These are phyloP conservation scores for Notocelia uddmanniana DNA, from an alignment of 2,888 invertebrate genomes.

Conservation along the genomic window DNA sequence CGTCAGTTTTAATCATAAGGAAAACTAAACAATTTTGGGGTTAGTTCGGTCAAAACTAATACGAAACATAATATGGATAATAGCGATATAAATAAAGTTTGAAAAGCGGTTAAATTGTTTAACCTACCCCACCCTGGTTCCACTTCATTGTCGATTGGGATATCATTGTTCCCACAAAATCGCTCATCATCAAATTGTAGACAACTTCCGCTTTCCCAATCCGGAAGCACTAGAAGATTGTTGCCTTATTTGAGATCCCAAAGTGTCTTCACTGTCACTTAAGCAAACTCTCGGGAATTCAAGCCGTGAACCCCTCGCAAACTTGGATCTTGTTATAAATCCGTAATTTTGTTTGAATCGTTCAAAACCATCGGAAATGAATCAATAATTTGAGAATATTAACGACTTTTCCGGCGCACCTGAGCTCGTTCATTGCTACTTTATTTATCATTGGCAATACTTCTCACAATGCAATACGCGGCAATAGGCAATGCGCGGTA, in stretches of 20 bases:
- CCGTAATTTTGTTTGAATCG: background rate
- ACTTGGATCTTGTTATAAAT: slow-evolving; percentile 15
- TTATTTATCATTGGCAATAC: background rate
- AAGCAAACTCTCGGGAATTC: slow-evolving; percentile 9
- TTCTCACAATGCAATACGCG: background rate
- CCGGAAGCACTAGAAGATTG: slow-evolving; percentile 33
- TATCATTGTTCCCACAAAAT: background rate
- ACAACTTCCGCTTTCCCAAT: slow-evolving; percentile 4
- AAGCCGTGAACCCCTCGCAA: slow-evolving; percentile 4
- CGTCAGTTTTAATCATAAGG: no score
- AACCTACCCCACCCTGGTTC: no score
- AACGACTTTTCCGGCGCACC: background rate
- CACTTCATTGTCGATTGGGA: background rate
- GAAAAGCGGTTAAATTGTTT: no score
- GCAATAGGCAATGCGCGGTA: background rate
- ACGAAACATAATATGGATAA: no score
- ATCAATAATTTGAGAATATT: slow-evolving; percentile 2
- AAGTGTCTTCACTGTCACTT: slow-evolving; percentile 22
- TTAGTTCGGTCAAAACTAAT: no score
- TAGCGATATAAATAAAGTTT: no score
- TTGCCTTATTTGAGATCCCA: slow-evolving; percentile 12
- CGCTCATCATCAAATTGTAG: background rate
- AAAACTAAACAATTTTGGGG: no score
- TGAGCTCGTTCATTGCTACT: background rate
- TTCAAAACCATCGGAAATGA: background rate